Conservation (phyloP, 2,113 vertebrate species). For the Gyps fulvus region DNA sequence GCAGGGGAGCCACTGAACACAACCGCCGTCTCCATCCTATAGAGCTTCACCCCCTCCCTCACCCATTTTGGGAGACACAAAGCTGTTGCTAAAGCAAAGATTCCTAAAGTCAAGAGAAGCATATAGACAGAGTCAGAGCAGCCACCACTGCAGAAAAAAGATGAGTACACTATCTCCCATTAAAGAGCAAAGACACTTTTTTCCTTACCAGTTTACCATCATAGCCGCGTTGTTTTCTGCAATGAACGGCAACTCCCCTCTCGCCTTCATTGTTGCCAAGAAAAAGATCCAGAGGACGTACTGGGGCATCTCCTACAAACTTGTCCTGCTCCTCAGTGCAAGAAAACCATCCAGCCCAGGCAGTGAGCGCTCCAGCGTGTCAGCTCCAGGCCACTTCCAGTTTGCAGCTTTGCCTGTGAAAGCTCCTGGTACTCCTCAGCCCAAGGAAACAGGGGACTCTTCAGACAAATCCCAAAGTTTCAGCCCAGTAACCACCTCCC, state of each 20-base stretch:
- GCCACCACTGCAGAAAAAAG: not conserved
- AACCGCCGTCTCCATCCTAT: not conserved
- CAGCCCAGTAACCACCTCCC: not conserved
- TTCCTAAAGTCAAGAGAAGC: not conserved
- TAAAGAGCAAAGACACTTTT: not conserved
- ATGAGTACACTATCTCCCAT: not conserved
- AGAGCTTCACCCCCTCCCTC: not conserved
- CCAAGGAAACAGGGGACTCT: not conserved
- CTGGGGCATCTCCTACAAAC: conserved; percentile 53
- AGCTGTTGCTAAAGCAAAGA: not conserved
- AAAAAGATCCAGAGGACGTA: conserved; percentile 84
- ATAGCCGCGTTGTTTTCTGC: conserved; percentile 90
- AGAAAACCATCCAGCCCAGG: not conserved
- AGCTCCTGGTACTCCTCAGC: not conserved
- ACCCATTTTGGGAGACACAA: not conserved
- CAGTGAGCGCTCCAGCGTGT: conserved; percentile 9
- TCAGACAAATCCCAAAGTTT: conserved; percentile 57
- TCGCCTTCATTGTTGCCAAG: conserved; percentile 76
- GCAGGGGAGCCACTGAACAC: not conserved
- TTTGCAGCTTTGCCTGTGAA: not conserved
- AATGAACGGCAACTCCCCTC: conserved; percentile 88
- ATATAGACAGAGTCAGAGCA: not conserved
- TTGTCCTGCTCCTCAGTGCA: not conserved
- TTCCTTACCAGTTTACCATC: conserved; percentile 92
- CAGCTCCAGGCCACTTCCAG: conserved; percentile 7